Conservation (phyloP, 2,797 vertebrate genomes). For the Takifugu ocellatus region DNA sequence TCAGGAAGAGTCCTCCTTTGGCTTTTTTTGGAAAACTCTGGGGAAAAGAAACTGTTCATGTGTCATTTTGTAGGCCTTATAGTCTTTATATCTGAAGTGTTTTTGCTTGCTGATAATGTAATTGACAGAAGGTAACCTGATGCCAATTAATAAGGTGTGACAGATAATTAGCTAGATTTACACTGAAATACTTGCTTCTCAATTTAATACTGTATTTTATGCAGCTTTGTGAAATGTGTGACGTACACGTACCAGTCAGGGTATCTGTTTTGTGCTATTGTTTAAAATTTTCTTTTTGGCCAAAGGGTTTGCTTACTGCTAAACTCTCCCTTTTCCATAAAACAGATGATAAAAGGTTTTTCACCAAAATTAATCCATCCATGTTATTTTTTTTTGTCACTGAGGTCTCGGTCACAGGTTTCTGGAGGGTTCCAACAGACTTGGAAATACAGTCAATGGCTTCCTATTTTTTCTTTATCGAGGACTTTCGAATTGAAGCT, state of each 20-base stretch:
- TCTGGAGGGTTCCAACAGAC: conserved; percentile 25
- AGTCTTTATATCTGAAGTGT: conserved; percentile 33
- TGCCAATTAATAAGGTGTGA: conserved; percentile 84
- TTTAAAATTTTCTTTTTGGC: conserved; percentile 8
- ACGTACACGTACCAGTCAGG: conserved; percentile 49
- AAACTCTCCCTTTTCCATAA: conserved; percentile 4
- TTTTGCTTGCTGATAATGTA: conserved; percentile 77
- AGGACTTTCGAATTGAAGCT: conserved; percentile 26
- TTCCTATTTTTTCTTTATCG: conserved; percentile 26
- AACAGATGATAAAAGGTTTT: conserved; percentile 1
- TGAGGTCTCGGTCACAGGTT: conserved; percentile 27
- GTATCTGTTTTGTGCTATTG: conserved; percentile 1
- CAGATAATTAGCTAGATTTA: conserved; percentile 79
- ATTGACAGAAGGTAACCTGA: conserved; percentile 89
- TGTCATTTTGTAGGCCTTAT: conserved; percentile 13
- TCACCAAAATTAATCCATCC: neutral
- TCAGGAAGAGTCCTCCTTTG: too few species aligned
- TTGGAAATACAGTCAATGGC: conserved; percentile 8
- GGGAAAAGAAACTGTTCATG: neutral
- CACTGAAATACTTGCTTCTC: conserved; percentile 82
- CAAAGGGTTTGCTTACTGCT: conserved; percentile 8
- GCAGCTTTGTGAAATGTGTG: conserved; percentile 88
- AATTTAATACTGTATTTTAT: conserved; percentile 79
- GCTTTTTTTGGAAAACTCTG: too few species aligned
- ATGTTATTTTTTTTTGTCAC: conserved; percentile 11